Evolutionary conservation across 2,888 invertebrate species (phyloP).

Genomic region (Epirrita christyi): DNA sequence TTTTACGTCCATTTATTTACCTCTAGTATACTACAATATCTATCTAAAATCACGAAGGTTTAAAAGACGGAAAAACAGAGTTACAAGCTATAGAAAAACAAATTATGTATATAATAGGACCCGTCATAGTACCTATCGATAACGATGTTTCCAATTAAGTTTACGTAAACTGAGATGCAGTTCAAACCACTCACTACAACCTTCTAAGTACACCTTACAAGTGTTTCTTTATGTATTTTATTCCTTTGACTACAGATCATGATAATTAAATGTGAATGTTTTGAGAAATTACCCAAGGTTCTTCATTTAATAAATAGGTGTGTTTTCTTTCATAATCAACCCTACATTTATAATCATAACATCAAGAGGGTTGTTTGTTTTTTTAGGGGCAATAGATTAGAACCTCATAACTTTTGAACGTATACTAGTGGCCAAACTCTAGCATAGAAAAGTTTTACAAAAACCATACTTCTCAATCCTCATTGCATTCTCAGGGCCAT

Average conservation of each 20-base stretch:
- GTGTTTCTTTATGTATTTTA: conserved; percentile 1
- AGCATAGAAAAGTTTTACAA: neutral
- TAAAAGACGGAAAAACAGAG: neutral
- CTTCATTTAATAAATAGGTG: no score
- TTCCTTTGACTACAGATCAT: neutral
- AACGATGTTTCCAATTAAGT: conserved; percentile 22
- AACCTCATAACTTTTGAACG: no score
- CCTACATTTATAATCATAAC: no score
- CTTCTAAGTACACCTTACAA: conserved; percentile 14
- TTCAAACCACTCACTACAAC: conserved; percentile 8
- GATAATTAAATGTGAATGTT: neutral
- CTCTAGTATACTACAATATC: no score
- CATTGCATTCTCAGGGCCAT: no score
- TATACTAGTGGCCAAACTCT: no score
- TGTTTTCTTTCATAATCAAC: no score
- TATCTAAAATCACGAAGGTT: neutral
- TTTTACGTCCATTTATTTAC: no score
- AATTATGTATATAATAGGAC: neutral
- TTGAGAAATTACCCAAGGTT: no score
- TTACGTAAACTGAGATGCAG: conserved; percentile 15
- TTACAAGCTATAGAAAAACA: neutral
- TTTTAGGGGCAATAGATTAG: no score
- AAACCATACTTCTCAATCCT: neutral
- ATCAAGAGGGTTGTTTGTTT: no score
- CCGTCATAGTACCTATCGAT: conserved; percentile 11